These are phyloP conservation scores for Rousettus madagascariensis DNA, from an alignment of 2,797 vertebrate species.

Conservation along the genomic window DNA sequence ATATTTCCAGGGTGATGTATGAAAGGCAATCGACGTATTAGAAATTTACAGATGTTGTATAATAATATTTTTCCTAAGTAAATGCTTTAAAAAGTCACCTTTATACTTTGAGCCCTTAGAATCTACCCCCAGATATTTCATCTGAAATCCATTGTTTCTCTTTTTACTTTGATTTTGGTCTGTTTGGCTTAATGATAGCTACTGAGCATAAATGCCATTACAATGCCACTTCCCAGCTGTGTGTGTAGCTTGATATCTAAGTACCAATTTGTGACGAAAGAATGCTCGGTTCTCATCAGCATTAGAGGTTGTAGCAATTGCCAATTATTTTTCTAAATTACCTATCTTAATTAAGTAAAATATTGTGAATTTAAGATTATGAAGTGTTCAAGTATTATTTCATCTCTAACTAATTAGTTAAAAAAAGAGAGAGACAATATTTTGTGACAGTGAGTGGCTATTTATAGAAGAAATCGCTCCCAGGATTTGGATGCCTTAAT, in stretches of 20 bases:
- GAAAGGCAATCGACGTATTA: neutral
- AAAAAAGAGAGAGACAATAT: neutral
- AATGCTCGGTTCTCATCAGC: conserved; percentile 23
- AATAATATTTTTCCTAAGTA: neutral
- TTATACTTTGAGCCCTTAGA: neutral
- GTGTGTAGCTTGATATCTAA: conserved; percentile 40
- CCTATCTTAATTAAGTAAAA: conserved; percentile 74
- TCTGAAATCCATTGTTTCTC: neutral
- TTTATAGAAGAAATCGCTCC: neutral
- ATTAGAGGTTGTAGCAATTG: conserved; percentile 50
- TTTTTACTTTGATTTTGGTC: neutral
- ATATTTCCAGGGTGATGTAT: neutral
- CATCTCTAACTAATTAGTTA: conserved; percentile 66
- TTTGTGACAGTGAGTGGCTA: neutral
- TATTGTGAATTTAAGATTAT: conserved; percentile 72
- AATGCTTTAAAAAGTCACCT: neutral
- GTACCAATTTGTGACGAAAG: conserved; percentile 58
- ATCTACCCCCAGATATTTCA: conserved; percentile 6
- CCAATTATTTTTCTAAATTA: conserved; percentile 72
- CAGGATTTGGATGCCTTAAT: neutral
- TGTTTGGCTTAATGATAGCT: conserved; percentile 56
- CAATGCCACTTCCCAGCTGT: conserved; percentile 19
- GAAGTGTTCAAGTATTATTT: conserved; percentile 62
- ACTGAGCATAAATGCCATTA: conserved; percentile 41
- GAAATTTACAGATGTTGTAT: neutral